phyloP scores from a whole-genome alignment of 2,113 vertebrate genomes.

The Petromus typicus region DNA sequence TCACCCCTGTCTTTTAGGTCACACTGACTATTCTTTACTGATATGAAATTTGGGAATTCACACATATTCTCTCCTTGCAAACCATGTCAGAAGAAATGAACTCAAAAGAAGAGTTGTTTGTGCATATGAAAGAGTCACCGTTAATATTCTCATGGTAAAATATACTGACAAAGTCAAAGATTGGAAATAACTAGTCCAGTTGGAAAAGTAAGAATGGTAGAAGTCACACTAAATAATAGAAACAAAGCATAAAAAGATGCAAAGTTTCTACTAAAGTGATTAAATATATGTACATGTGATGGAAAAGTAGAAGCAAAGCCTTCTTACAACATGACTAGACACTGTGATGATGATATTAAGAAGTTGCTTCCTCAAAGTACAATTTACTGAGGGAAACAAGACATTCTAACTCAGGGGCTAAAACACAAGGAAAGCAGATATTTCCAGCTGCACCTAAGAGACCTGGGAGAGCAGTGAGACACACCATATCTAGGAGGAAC shows the following conservation, averaged over 20 bases:
- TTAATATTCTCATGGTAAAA: conserved; percentile 60
- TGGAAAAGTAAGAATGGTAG: background rate
- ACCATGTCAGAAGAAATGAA: background rate
- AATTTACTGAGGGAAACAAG: background rate
- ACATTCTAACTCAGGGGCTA: background rate
- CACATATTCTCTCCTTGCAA: background rate
- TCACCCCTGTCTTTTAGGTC: background rate
- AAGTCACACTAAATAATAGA: conserved; percentile 2
- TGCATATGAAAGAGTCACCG: conserved; percentile 14
- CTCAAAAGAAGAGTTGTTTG: background rate
- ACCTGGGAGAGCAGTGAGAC: background rate
- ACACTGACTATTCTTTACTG: background rate
- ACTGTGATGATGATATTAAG: background rate
- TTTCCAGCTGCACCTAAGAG: background rate
- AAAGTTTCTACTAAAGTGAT: background rate
- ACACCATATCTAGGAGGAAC: background rate
- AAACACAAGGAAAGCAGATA: background rate
- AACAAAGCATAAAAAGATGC: background rate
- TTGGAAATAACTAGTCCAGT: background rate
- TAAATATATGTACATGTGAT: background rate
- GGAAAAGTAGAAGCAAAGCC: background rate
- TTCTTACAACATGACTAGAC: background rate
- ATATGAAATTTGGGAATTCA: background rate
- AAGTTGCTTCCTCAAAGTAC: background rate
- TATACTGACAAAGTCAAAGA: conserved; percentile 31